Percentiles rank a stretch among this genome's conserved stretches.
phyloP scores from a whole-genome alignment of 2,113 vertebrate species.

The Urocolius indicus region DNA sequence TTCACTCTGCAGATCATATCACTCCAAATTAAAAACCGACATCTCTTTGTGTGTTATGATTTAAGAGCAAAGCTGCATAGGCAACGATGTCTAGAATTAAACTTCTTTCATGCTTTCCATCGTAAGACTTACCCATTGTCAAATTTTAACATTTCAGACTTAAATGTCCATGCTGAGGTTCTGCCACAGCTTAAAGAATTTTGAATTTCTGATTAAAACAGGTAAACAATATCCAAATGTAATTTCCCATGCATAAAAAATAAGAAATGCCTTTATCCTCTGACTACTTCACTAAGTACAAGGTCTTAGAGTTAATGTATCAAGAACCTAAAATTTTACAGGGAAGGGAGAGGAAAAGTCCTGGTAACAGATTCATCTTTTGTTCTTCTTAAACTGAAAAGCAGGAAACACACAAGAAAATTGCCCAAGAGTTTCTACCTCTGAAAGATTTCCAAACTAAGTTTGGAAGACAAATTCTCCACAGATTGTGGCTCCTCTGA shows the following conservation, averaged over 20 bases:
- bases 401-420: not conserved
- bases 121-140: not conserved
- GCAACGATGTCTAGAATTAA: not conserved
- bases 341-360: not conserved
- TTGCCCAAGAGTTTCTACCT: not conserved
- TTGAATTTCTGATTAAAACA: not conserved
- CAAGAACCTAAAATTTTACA: not conserved
- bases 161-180: not conserved
- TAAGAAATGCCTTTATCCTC: not conserved
- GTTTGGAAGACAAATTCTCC: not conserved
- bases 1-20: not conserved
- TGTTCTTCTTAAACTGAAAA: not conserved
- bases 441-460: not conserved
- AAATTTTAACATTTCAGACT: not conserved
- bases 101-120: not conserved
- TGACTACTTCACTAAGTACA: not conserved
- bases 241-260: not conserved
- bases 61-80: not conserved
- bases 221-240: not conserved
- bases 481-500: not conserved
- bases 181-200: not conserved
- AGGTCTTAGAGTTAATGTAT: not conserved
- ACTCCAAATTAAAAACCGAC: not conserved
- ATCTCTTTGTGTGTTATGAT: not conserved
- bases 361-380: rapidly evolving